These are phyloP conservation scores for Plusia festucae DNA, from an alignment of 2,888 invertebrate genomes.

Conservation along the genomic window DNA sequence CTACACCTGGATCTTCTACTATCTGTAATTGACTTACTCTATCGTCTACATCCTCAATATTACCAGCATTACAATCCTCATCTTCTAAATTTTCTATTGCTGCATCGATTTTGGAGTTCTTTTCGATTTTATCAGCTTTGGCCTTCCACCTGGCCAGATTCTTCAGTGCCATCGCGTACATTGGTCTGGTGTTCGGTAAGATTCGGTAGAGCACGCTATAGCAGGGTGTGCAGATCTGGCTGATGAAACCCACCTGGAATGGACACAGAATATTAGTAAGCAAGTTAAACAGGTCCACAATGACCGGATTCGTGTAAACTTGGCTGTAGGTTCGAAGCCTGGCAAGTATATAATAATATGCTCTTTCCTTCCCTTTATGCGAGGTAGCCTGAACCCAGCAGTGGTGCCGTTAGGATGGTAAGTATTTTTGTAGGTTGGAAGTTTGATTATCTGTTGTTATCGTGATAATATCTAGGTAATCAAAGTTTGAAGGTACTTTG, in stretches of 20 bases:
- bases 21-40: conserved; percentile 4
- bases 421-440: no score
- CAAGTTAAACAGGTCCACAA: no score
- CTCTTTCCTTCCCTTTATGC: no score
- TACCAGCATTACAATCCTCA: conserved; percentile 5
- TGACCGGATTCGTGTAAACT: no score
- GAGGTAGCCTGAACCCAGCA: no score
- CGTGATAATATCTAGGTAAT: no score
- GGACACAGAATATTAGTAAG: background rate
- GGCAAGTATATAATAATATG: no score
- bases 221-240: conserved; percentile 94
- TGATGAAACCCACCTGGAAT: conserved; percentile 93
- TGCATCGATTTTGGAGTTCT: background rate
- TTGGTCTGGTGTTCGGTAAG: conserved; percentile 92
- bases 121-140: conserved; percentile 56
- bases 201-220: conserved; percentile 91
- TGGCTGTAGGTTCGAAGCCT: no score
- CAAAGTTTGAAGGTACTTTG: no score
- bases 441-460: no score
- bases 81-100: background rate
- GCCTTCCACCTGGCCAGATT: conserved; percentile 80
- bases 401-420: no score
- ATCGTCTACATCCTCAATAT: conserved; percentile 9
- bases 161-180: conserved; percentile 91
- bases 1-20: conserved; percentile 22